These are phyloP conservation scores for Anolis carolinensis DNA, from an alignment of 2,113 vertebrate genomes.

Conservation along the genomic window DNA sequence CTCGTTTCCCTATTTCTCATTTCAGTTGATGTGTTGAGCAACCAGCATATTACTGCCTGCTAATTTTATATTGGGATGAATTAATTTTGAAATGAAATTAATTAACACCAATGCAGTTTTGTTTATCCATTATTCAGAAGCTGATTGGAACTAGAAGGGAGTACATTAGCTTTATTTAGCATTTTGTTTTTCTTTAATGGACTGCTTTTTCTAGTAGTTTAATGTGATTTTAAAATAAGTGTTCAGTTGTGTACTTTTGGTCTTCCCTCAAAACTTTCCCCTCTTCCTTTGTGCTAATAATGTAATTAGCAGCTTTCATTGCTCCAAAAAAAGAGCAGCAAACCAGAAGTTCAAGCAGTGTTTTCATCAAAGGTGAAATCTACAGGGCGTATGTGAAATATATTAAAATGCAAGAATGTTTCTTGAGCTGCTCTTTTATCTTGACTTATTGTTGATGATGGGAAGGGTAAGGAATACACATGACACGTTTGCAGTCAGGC, in stretches of 20 bases:
- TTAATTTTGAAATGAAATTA: conserved; percentile 77
- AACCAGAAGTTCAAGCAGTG: conserved; percentile 18
- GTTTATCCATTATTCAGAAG: conserved; percentile 78
- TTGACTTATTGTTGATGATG: conserved; percentile 11
- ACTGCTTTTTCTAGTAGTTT: conserved; percentile 45
- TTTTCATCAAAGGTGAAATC: conserved; percentile 20
- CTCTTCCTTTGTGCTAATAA: conserved; percentile 38
- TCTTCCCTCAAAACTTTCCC: neutral
- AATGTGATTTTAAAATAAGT: conserved; percentile 49
- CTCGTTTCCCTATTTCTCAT: conserved; percentile 19
- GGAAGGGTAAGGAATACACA: neutral
- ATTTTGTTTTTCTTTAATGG: conserved; percentile 67
- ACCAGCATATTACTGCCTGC: conserved; percentile 67
- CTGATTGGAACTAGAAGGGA: conserved; percentile 62
- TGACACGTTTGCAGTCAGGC: neutral
- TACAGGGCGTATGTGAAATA: neutral
- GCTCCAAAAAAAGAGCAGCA: conserved; percentile 25
- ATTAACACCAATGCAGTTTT: conserved; percentile 75
- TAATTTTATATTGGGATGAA: conserved; percentile 75
- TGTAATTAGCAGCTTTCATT: conserved; percentile 24
- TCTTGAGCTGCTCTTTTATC: conserved; percentile 29
- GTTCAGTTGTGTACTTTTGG: conserved; percentile 33
- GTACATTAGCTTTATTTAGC: conserved; percentile 65
- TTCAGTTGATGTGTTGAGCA: conserved; percentile 64
- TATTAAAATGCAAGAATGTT: conserved; percentile 24